Evolutionary conservation across 1,140 invertebrate genomes (phyloP), one percentile per base, ranked within the genome.

Genomic region (Choristoneura fumiferana): DNA sequence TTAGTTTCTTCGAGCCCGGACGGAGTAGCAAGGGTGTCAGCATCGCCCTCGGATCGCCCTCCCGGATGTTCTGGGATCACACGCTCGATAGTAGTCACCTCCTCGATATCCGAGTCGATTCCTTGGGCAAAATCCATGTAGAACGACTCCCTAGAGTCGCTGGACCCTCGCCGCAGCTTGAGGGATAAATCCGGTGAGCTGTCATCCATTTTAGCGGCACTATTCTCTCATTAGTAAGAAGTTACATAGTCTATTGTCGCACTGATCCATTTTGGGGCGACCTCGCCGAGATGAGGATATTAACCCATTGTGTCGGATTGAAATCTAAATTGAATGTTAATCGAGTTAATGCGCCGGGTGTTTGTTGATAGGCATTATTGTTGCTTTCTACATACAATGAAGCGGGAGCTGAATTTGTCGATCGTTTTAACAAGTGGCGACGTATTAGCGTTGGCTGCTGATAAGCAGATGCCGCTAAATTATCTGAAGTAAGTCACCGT

Each of bases 61-160:
- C 78, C 83, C 38, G 90, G 88, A 56, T 91, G 90, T 58, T 87
- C 84, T 38, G 83, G 84, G 17, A 87, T 87, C 55, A 84, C 76
- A 43, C 88, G 75, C 58, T 91, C 89, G 39, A 92, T 92, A 36
- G 92, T 93, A 45, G 93, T 93, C 70, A 95, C 94, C 84, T 96
- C 95, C 78, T 96, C 95, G 71, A 96, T 96, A 76, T 96, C 95
- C 14, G 95, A 96, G 82, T 96, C 95, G 73, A 96, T 96, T 17
- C 95, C 95, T 89, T 94, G 92, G 67, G 95, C 95, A 73, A 96
- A 95, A 84, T 96, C 95, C 95, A 96, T 95, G 77, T 96, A 96
- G 80, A 95, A 96, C 29, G 94, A 96, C 81, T 96, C 95, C 54
- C 95, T 91, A 6, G 95, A 96, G 89, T 96, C 95, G 76, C 94